phyloP scores from a whole-genome alignment of 2,797 vertebrate genomes.

The Columba guinea region DNA sequence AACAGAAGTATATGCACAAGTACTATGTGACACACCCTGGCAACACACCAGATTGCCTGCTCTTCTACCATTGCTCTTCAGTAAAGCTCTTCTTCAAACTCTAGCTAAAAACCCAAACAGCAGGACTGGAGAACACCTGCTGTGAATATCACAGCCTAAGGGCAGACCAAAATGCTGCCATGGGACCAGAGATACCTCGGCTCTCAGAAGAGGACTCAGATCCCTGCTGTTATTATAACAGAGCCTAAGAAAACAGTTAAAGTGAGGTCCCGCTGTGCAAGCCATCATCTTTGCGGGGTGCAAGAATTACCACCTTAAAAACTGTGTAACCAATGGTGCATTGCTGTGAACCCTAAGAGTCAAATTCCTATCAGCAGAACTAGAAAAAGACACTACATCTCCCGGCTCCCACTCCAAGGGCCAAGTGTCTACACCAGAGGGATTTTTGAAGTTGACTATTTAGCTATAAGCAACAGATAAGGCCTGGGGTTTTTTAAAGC shows the following conservation, averaged over 20 bases:
- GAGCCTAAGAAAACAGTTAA: not conserved
- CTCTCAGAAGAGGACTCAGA: not conserved
- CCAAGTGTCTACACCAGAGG: not conserved
- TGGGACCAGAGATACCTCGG: not conserved
- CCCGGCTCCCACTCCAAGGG: not conserved
- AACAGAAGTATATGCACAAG: not conserved
- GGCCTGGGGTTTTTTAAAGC: not conserved
- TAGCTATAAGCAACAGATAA: conserved; percentile 3
- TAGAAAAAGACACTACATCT: not conserved
- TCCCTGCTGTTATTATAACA: not conserved
- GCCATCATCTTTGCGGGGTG: not conserved
- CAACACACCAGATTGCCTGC: not conserved
- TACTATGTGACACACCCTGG: not conserved
- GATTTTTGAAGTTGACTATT: not conserved
- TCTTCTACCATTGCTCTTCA: not conserved
- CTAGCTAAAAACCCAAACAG: not conserved
- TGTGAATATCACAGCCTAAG: not conserved
- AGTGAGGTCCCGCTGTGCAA: not conserved
- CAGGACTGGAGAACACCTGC: not conserved
- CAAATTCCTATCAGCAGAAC: not conserved
- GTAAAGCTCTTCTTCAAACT: not conserved
- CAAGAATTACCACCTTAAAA: not conserved
- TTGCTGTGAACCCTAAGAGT: not conserved
- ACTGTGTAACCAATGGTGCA: not conserved
- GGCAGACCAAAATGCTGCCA: not conserved